Evolutionary conservation across 2,797 vertebrate species (phyloP).

Genomic region (Acanthiza pusilla): DNA sequence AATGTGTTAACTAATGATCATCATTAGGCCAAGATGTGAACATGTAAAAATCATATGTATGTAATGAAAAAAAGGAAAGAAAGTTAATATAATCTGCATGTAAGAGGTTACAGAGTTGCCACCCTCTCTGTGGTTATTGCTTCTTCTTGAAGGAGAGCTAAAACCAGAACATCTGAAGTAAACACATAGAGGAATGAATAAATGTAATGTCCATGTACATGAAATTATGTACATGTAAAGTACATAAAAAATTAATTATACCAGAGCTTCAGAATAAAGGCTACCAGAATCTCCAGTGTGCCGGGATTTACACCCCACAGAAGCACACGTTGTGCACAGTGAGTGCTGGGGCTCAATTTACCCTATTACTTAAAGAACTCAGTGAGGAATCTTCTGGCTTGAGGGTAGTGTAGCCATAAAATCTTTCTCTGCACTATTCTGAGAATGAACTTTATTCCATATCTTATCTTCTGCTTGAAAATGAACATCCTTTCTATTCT

Average conservation of each 20-base stretch:
- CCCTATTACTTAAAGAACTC: slow-evolving; percentile 45
- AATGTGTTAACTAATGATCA: background rate
- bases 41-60: background rate
- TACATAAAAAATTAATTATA: slow-evolving; percentile 31
- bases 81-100: background rate
- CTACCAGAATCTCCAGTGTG: slow-evolving; percentile 18
- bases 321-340: background rate
- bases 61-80: background rate
- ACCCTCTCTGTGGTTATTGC: background rate
- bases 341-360: slow-evolving; percentile 52
- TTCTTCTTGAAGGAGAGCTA: background rate
- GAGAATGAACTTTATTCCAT: slow-evolving; percentile 74
- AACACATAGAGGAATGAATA: background rate
- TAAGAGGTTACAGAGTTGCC: background rate
- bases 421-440: slow-evolving; percentile 66
- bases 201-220: background rate
- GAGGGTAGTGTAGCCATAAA: slow-evolving; percentile 66
- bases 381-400: slow-evolving; percentile 53
- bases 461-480: slow-evolving; percentile 77
- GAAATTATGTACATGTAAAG: slow-evolving; percentile 17
- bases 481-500: slow-evolving; percentile 79
- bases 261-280: slow-evolving; percentile 38
- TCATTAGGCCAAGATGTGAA: background rate
- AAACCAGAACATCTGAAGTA: background rate
- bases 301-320: slow-evolving; percentile 46